Conservation (phyloP, 2,113 vertebrate genomes). For the Acanthochromis polyacanthus region DNA sequence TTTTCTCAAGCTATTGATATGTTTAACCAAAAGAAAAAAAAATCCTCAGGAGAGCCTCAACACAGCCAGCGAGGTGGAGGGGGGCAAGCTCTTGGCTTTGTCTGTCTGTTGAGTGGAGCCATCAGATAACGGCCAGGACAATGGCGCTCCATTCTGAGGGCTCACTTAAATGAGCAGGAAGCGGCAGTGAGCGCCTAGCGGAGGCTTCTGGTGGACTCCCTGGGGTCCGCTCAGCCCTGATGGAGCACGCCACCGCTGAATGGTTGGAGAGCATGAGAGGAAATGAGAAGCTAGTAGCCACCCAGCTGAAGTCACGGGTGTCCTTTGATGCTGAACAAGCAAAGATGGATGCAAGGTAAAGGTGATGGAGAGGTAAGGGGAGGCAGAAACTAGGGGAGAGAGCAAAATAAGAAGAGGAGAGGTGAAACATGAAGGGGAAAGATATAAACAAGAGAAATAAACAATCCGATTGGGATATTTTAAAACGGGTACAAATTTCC, state of each 20-base stretch:
- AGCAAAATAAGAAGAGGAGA: background rate
- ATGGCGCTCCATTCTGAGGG: conserved; percentile 84
- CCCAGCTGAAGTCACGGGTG: conserved; percentile 81
- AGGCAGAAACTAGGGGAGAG: conserved; percentile 5
- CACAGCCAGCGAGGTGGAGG: conserved; percentile 50
- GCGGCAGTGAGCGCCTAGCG: conserved; percentile 77
- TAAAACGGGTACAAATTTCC: background rate
- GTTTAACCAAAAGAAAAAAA: conserved; percentile 27
- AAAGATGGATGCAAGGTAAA: conserved; percentile 53
- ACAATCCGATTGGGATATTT: background rate
- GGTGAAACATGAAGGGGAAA: background rate
- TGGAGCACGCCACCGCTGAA: conserved; percentile 77
- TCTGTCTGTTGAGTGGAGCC: conserved; percentile 81
- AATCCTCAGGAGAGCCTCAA: conserved; percentile 40
- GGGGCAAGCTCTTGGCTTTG: conserved; percentile 79
- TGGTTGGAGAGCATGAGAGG: conserved; percentile 78
- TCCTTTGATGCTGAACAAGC: conserved; percentile 81
- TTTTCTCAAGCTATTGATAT: conserved; percentile 47
- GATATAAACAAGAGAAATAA: background rate
- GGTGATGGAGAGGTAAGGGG: conserved; percentile 61
- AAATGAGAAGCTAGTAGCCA: conserved; percentile 85
- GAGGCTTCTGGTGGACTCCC: conserved; percentile 83
- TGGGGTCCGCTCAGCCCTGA: conserved; percentile 84
- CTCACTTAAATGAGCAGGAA: conserved; percentile 88
- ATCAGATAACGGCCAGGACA: conserved; percentile 88